Percentiles rank a stretch among this genome's conserved stretches.
Conservation (phyloP, 2,888 invertebrate genomes). For the Leuctra nigra region DNA sequence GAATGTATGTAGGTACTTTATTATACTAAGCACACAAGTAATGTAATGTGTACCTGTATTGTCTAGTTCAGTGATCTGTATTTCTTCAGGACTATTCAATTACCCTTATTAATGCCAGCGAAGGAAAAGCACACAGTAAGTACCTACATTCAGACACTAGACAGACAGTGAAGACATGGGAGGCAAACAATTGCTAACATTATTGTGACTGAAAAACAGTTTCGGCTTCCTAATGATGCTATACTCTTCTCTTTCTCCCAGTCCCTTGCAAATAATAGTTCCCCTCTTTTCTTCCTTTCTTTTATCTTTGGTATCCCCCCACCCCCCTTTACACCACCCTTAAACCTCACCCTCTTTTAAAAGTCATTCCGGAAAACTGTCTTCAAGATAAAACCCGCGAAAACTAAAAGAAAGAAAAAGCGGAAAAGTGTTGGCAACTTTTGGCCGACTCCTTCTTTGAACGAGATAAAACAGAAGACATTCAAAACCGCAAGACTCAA, state of each 20-base stretch:
- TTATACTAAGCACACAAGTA: too few relatives aligned
- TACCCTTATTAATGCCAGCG: too few relatives aligned
- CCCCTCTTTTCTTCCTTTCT: conserved; percentile 20
- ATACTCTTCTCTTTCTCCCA: conserved; percentile 13
- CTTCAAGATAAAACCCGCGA: conserved; percentile 15
- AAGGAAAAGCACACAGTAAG: too few relatives aligned
- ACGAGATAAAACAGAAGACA: conserved; percentile 4
- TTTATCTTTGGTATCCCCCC: conserved; percentile 9
- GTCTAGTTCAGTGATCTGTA: too few relatives aligned
- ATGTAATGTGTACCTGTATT: too few relatives aligned
- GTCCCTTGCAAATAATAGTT: conserved; percentile 2
- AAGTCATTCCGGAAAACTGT: conserved; percentile 11
- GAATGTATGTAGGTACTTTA: too few relatives aligned
- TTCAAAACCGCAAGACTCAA: not conserved
- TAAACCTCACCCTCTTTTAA: conserved; percentile 5
- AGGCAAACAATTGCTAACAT: too few relatives aligned
- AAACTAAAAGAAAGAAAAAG: conserved; percentile 12
- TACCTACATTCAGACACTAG: too few relatives aligned
- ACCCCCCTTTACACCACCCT: not conserved
- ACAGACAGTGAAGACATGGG: too few relatives aligned
- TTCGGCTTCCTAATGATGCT: too few relatives aligned
- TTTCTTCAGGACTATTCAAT: too few relatives aligned
- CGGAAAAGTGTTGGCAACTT: conserved; percentile 12
- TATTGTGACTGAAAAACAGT: too few relatives aligned
- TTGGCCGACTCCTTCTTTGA: conserved; percentile 5